These are phyloP conservation scores for Anoura caudifer DNA, from an alignment of 2,113 vertebrate genomes.

Conservation along the genomic window DNA sequence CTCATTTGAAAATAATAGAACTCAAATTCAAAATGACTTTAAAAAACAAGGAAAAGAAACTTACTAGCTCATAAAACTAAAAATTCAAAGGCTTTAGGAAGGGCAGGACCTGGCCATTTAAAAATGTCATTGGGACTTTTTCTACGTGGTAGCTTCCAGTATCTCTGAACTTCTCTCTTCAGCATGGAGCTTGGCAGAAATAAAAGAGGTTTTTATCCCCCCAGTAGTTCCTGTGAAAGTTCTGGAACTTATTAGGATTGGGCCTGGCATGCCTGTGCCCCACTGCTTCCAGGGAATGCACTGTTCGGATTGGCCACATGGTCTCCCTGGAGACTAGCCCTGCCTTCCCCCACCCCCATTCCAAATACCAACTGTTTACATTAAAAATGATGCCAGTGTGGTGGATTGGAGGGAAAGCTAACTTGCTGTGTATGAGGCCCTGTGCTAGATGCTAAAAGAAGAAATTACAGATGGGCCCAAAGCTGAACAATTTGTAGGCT, in stretches of 20 bases:
- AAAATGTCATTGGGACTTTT: neutral
- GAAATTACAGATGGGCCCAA: neutral
- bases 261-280: neutral
- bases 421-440: neutral
- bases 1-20: conserved; percentile 4
- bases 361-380: neutral
- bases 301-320: neutral
- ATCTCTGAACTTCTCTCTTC: neutral
- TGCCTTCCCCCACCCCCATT: no score
- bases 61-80: neutral
- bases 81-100: neutral
- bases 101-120: neutral
- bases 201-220: neutral
- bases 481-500: neutral
- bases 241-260: neutral
- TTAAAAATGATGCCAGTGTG: neutral
- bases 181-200: neutral
- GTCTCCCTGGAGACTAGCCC: neutral
- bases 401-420: neutral
- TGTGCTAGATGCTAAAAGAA: neutral
- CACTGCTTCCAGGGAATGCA: neutral
- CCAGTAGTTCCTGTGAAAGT: neutral
- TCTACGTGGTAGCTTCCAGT: neutral
- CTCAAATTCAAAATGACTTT: neutral
- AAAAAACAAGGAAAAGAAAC: neutral